Evolutionary conservation across 2,797 vertebrate species (phyloP).

Genomic region (Amazonetta brasiliensis): DNA sequence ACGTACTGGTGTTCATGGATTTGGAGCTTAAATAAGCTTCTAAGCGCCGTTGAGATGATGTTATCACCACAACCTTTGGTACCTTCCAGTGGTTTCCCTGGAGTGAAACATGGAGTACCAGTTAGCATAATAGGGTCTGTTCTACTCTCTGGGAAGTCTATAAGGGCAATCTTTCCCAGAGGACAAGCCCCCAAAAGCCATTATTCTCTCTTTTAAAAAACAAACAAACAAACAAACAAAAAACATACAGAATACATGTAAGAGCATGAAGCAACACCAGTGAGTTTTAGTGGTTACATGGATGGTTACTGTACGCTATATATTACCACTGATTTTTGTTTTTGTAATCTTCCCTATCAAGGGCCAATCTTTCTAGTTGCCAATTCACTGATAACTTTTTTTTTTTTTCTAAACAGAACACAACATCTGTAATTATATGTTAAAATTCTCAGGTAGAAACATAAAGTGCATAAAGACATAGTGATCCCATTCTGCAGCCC

Average conservation of each 20-base stretch:
- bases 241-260: neutral
- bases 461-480: neutral
- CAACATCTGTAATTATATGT: neutral
- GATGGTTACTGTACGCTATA: neutral
- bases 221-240: too few relatives aligned
- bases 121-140: neutral
- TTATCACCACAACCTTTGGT: neutral
- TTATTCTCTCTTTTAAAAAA: neutral
- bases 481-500: neutral
- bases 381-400: neutral
- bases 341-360: neutral
- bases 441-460: neutral
- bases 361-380: neutral
- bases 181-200: neutral
- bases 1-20: neutral
- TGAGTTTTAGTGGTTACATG: conserved; percentile 11
- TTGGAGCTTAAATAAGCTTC: neutral
- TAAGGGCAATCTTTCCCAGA: neutral
- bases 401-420: neutral
- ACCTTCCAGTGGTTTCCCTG: neutral
- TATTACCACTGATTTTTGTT: neutral
- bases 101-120: neutral
- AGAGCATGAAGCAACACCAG: neutral
- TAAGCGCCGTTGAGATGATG: neutral
- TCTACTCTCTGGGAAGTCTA: neutral